phyloP scores from a whole-genome alignment of 2,888 invertebrate genomes.

The Apeira syringaria region DNA sequence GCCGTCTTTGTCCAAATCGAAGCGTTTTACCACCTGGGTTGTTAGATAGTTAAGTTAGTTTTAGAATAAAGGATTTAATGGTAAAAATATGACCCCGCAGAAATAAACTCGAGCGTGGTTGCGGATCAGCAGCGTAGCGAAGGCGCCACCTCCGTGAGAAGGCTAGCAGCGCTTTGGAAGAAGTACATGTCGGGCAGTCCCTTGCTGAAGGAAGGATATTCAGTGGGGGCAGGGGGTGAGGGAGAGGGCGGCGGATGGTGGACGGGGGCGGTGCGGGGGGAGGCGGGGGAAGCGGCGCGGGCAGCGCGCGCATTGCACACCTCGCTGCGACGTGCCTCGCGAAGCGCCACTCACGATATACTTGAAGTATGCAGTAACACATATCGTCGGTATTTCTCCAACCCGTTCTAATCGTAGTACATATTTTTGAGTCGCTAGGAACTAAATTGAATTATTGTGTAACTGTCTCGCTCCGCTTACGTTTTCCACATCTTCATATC shows the following conservation, averaged over 20 bases:
- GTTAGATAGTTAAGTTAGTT: too few relatives aligned
- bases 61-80: too few relatives aligned
- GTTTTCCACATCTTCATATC: too few relatives aligned
- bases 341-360: slow-evolving; percentile 14
- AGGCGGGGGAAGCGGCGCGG: slow-evolving; percentile 52
- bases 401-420: too few relatives aligned
- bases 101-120: slow-evolving; percentile 54
- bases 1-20: too few relatives aligned
- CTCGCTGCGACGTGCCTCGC: slow-evolving; percentile 35
- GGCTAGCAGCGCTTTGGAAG: slow-evolving; percentile 92
- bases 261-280: slow-evolving; percentile 54
- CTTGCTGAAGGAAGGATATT: slow-evolving; percentile 53
- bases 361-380: slow-evolving; percentile 42
- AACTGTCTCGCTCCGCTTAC: too few relatives aligned
- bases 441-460: too few relatives aligned
- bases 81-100: slow-evolving; percentile 36
- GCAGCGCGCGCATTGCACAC: slow-evolving; percentile 53
- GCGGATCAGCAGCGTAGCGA: slow-evolving; percentile 83
- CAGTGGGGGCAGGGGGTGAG: slow-evolving; percentile 8
- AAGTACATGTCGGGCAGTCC: slow-evolving; percentile 86
- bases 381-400: too few relatives aligned
- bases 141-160: slow-evolving; percentile 80
- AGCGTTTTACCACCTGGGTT: too few relatives aligned
- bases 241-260: slow-evolving; percentile 53
- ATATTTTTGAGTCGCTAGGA: too few relatives aligned